phyloP scores from a whole-genome alignment of 1,140 invertebrate genomes.

The Monochamus saltuarius region DNA sequence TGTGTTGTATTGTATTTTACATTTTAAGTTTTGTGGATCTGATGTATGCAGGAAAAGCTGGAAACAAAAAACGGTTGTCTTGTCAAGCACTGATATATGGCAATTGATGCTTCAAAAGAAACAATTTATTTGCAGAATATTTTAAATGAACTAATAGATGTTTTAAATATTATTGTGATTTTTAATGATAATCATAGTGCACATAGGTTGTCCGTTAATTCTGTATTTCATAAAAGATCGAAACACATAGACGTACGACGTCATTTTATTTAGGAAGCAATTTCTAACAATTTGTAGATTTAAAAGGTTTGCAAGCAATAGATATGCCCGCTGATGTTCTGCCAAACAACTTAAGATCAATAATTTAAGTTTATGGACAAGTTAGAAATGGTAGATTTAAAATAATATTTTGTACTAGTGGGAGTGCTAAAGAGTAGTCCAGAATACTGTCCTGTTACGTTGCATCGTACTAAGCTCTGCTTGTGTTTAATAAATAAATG shows the following conservation, averaged over 20 bases:
- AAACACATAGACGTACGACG: no score
- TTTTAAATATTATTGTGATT: neutral
- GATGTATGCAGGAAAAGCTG: slow-evolving; percentile 24
- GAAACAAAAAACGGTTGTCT: slow-evolving; percentile 26
- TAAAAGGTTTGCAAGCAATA: neutral
- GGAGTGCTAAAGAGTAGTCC: no score
- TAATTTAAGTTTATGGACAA: no score
- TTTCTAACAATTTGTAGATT: neutral
- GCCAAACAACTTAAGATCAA: neutral
- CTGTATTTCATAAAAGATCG: neutral
- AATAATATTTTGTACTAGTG: no score
- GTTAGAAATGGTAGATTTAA: no score
- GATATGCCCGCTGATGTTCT: neutral
- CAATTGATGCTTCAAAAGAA: neutral
- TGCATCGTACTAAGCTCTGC: no score
- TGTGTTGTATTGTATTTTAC: slow-evolving; percentile 16
- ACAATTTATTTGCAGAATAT: neutral
- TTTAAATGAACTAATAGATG: neutral
- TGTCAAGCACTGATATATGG: slow-evolving; percentile 16
- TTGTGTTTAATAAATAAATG: no score
- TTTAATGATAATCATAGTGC: neutral
- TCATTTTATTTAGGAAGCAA: no score
- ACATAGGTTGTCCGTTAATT: neutral
- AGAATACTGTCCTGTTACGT: no score
- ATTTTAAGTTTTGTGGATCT: slow-evolving; percentile 18